These are phyloP conservation scores for Tethea ocularis DNA, from an alignment of 2,888 invertebrate species.

Conservation along the genomic window DNA sequence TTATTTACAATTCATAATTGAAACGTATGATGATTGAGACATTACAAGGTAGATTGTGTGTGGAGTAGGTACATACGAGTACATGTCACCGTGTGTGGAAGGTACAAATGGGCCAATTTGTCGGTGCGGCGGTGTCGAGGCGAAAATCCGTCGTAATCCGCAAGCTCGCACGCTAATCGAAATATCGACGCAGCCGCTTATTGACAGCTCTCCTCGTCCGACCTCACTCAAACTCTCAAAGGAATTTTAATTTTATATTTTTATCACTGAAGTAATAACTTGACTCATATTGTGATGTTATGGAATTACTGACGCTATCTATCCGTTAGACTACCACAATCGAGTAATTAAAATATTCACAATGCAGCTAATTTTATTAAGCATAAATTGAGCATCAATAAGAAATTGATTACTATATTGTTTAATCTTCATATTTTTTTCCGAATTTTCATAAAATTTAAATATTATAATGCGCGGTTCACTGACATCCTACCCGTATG, in stretches of 20 bases:
- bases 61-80: conserved; percentile 5
- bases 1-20: not conserved
- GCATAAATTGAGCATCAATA: no score
- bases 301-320: no score
- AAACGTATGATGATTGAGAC: not conserved
- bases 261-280: not conserved
- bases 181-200: conserved; percentile 74
- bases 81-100: conserved; percentile 33
- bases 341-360: not conserved
- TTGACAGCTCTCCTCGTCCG: conserved; percentile 50
- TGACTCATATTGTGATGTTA: no score
- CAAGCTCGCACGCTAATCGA: conserved; percentile 77
- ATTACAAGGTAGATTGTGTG: conserved; percentile 17
- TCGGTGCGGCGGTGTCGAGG: conserved; percentile 63
- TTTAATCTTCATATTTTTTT: not conserved
- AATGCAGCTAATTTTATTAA: not conserved
- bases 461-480: conserved; percentile 15
- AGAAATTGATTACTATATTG: not conserved
- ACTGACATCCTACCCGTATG: conserved; percentile 50
- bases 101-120: conserved; percentile 80
- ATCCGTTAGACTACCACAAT: not conserved
- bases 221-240: conserved; percentile 20
- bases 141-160: conserved; percentile 81
- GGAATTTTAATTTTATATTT: conserved; percentile 14
- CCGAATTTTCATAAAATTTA: not conserved